Base-by-base conservation (phyloP, 1,140 invertebrate species). In the Chrysomallon squamiferum region DNA sequence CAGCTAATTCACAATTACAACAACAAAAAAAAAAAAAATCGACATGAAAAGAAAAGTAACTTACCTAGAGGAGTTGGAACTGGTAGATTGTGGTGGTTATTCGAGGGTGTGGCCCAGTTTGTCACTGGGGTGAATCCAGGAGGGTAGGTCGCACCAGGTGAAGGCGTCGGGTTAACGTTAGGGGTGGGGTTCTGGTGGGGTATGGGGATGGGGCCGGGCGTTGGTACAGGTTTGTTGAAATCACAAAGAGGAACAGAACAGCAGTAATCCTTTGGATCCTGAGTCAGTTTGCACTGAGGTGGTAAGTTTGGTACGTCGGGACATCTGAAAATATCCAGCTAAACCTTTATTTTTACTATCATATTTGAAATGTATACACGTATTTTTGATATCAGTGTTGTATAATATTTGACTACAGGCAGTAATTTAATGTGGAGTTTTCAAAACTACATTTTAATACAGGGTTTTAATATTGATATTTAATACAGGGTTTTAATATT, bases 221-320 rank as follows among this genome's bases (percentile, higher is more conserved):
- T 67, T 1, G 73, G 68, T 7, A 71, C 67, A 7, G 73, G 73
- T 38, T 71, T 68, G 59, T 72, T 64, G 69, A 59, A 79, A 41
- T 77, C 69, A 68, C 77, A 79, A 13, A 74, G 59, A 20, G 75
- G 73, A 20, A 66, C 49, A 15, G 72, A 50, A 60, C 77, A 79
- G 54, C 77, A 79, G 62, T 58, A 73, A 69, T 79, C 75, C 1
- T 68, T 77, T 18, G 77, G 71, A 59, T 79, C 75, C 15, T 66
- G 62, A 58, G 66, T 56, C 22, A 79, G 38, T 13, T 20, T 38
- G 62, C 77, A 79, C 56, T 77, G 72, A 13, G 68, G 69, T 27
- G 73, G 73, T 27, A 75, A 38, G 33, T 68, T 58, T 32, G 72
- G 71, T 33, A 71, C 73, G 3, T 66, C 41, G 27, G 71, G 68